phyloP scores from a whole-genome alignment of 2,888 invertebrate genomes.

The Cantharis flavilabris region DNA sequence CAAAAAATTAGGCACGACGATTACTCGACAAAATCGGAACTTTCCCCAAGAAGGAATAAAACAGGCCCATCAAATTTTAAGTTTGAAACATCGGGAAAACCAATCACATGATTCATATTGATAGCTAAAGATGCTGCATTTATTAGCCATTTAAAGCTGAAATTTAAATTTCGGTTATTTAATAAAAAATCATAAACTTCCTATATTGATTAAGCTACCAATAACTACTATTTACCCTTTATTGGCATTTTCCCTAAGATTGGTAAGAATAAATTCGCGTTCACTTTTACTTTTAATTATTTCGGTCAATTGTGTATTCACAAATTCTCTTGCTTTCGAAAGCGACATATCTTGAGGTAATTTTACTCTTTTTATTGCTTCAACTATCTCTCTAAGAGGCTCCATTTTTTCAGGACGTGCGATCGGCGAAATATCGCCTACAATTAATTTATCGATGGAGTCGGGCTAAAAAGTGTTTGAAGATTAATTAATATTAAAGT shows the following conservation, averaged over 20 bases:
- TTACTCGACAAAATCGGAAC: constrained; percentile 79
- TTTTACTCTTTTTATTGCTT: constrained; percentile 66
- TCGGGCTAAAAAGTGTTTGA: constrained; percentile 52
- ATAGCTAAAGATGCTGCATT: constrained; percentile 64
- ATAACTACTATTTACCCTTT: constrained; percentile 41
- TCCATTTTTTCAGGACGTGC: constrained; percentile 31
- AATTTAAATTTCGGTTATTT: constrained; percentile 1
- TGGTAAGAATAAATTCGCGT: constrained; percentile 82
- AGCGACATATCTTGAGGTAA: constrained; percentile 67
- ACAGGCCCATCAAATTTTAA: constrained; percentile 64
- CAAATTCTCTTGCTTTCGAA: constrained; percentile 70
- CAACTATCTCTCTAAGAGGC: constrained; percentile 60
- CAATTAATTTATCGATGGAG: constrained; percentile 67
- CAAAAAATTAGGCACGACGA: too few species aligned
- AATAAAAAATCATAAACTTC: neutral
- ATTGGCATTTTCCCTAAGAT: constrained; percentile 63
- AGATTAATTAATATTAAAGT: neutral
- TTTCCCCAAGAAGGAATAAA: constrained; percentile 80
- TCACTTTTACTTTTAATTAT: constrained; percentile 62
- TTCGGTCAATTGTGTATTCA: constrained; percentile 67
- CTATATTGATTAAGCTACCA: too few species aligned
- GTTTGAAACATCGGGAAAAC: neutral
- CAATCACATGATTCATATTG: neutral
- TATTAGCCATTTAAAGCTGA: constrained; percentile 73
- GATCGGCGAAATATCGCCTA: constrained; percentile 75